Conservation (phyloP, 2,888 invertebrate species). For the Hesperia comma region DNA sequence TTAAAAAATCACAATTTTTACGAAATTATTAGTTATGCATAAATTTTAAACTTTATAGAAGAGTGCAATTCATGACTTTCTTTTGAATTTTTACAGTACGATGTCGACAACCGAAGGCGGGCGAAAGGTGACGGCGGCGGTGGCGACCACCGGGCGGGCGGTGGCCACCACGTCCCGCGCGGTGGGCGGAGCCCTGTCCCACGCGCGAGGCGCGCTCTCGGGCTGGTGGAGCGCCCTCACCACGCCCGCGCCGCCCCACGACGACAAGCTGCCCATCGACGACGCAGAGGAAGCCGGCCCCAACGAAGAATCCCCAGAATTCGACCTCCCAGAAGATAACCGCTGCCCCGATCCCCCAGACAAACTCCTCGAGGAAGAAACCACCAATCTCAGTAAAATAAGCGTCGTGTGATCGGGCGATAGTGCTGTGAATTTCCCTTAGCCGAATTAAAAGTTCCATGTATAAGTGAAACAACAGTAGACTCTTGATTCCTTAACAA, state of each 20-base stretch:
- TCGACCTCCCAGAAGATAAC: conserved; percentile 43
- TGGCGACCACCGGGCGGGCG: conserved; percentile 94
- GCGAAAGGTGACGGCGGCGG: conserved; percentile 95
- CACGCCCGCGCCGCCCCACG: conserved; percentile 51
- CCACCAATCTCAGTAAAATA: conserved; percentile 59
- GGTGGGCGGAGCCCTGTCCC: conserved; percentile 92
- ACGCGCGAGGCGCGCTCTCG: conserved; percentile 93
- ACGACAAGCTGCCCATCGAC: conserved; percentile 42
- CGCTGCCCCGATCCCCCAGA: conserved; percentile 57
- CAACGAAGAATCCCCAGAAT: conserved; percentile 39
- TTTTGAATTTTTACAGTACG: conserved; percentile 90
- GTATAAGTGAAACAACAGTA: conserved; percentile 1
- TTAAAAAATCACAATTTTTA: too few species aligned
- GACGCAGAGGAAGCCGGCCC: conserved; percentile 34
- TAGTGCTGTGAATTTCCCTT: not conserved
- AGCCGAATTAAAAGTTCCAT: conserved; percentile 9
- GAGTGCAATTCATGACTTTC: too few species aligned
- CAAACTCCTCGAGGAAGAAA: conserved; percentile 63
- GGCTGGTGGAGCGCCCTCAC: conserved; percentile 91
- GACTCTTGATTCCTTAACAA: not conserved
- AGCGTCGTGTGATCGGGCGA: conserved; percentile 54
- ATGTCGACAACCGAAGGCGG: conserved; percentile 98
- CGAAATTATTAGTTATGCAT: too few species aligned
- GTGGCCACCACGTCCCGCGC: conserved; percentile 85
- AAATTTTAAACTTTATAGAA: too few species aligned